Percentiles rank a stretch among this genome's conserved stretches.
Evolutionary conservation across 2,113 vertebrate species (phyloP).

Genomic region (Motacilla tschutschensis): DNA sequence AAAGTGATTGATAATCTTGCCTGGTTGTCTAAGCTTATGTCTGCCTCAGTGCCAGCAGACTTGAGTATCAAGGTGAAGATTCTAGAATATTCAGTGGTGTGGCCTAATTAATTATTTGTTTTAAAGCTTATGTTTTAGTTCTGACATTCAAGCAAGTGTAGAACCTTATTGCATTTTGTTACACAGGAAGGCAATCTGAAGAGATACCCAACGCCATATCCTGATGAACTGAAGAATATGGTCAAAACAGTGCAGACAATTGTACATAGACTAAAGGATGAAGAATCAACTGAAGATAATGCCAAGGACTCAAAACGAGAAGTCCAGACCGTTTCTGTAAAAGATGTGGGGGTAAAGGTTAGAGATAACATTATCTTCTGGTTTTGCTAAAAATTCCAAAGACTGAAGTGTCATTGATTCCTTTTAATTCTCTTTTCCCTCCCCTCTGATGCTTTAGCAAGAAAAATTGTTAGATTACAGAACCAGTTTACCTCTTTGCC

Average conservation of each 20-base stretch:
- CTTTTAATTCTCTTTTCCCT: not conserved
- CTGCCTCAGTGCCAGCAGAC: not conserved
- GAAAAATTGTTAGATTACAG: not conserved
- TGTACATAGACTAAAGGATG: constrained; percentile 93
- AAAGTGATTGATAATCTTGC: not conserved
- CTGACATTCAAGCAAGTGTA: not conserved
- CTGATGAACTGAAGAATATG: constrained; percentile 98
- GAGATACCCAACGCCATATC: constrained; percentile 96
- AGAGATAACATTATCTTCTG: constrained; percentile 13
- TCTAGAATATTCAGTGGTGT: not conserved
- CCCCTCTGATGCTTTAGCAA: not conserved
- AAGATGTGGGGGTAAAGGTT: constrained; percentile 90
- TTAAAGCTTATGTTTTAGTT: not conserved
- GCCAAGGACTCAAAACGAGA: constrained; percentile 81
- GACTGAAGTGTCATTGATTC: not conserved
- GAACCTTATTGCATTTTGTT: not conserved
- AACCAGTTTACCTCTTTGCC: not conserved
- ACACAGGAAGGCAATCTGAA: constrained; percentile 94
- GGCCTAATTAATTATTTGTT: not conserved
- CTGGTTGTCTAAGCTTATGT: not conserved
- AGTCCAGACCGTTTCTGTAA: constrained; percentile 81
- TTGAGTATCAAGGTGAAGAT: not conserved
- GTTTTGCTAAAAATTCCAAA: not conserved
- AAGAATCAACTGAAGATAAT: constrained; percentile 84
- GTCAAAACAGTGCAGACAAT: constrained; percentile 98